These are phyloP conservation scores for Litocranius walleri DNA, from an alignment of 2,113 vertebrate species.

Conservation along the genomic window DNA sequence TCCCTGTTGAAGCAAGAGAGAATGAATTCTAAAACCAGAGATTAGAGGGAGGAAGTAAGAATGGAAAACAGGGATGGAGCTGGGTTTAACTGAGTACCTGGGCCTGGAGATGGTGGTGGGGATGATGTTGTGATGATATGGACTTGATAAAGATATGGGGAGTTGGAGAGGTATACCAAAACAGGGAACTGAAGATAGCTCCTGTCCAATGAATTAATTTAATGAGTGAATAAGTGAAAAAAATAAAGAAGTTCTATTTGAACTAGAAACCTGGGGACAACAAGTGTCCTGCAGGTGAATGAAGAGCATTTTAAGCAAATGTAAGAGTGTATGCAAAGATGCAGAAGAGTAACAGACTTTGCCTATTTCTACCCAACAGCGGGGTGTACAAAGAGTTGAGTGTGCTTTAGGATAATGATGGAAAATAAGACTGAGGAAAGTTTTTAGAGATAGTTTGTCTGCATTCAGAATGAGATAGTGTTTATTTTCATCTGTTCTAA, in stretches of 20 bases:
- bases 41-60: background rate
- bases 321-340: background rate
- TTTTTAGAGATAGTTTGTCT: background rate
- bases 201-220: background rate
- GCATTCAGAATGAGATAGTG: background rate
- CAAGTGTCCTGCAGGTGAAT: background rate
- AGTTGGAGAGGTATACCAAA: background rate
- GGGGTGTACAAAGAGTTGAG: background rate
- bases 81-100: background rate
- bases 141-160: background rate
- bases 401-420: background rate
- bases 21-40: background rate
- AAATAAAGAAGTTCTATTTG: background rate
- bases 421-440: background rate
- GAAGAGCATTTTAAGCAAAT: background rate
- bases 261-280: background rate
- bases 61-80: background rate
- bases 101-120: fast-evolving
- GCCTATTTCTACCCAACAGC: background rate
- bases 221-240: background rate
- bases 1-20: background rate
- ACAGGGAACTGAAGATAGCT: background rate
- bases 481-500: background rate
- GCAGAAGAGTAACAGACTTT: background rate
- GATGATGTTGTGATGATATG: background rate